phyloP scores from a whole-genome alignment of 2,113 vertebrate genomes.

The Formicarius rufipectus region DNA sequence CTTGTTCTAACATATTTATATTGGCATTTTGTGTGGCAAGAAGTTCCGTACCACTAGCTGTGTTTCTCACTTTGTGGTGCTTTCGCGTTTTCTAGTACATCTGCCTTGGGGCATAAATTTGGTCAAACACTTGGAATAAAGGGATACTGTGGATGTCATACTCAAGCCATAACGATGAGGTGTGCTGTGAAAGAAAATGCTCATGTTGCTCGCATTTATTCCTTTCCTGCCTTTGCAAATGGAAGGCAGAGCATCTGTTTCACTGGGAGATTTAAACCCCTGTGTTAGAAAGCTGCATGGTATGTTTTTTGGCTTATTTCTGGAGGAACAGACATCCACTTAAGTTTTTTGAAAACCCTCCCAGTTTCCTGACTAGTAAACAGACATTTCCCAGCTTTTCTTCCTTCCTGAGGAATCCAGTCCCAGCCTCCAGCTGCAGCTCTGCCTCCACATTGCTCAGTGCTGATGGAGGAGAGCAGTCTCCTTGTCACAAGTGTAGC shows the following conservation, averaged over 20 bases:
- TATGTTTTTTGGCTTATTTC: slow-evolving; percentile 59
- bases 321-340: slow-evolving; percentile 51
- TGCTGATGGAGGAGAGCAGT: background rate
- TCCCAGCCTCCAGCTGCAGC: background rate
- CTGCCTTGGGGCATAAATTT: slow-evolving; percentile 61
- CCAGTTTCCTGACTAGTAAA: background rate
- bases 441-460: background rate
- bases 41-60: slow-evolving; percentile 74
- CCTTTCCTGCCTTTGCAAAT: slow-evolving; percentile 37
- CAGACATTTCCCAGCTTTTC: slow-evolving; percentile 43
- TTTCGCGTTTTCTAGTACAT: slow-evolving; percentile 71
- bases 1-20: slow-evolving; percentile 85
- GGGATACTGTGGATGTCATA: slow-evolving; percentile 64
- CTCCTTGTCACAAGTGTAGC: background rate
- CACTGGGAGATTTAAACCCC: slow-evolving; percentile 33
- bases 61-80: slow-evolving; percentile 77
- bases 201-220: slow-evolving; percentile 18
- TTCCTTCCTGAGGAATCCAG: slow-evolving; percentile 64
- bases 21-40: slow-evolving; percentile 80
- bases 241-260: slow-evolving; percentile 52
- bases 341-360: background rate
- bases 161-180: slow-evolving; percentile 67
- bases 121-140: slow-evolving; percentile 65
- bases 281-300: slow-evolving; percentile 57
- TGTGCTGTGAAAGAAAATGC: slow-evolving; percentile 45